Evolutionary conservation across 2,113 vertebrate genomes (phyloP).

Genomic region (Bufo gargarizans): DNA sequence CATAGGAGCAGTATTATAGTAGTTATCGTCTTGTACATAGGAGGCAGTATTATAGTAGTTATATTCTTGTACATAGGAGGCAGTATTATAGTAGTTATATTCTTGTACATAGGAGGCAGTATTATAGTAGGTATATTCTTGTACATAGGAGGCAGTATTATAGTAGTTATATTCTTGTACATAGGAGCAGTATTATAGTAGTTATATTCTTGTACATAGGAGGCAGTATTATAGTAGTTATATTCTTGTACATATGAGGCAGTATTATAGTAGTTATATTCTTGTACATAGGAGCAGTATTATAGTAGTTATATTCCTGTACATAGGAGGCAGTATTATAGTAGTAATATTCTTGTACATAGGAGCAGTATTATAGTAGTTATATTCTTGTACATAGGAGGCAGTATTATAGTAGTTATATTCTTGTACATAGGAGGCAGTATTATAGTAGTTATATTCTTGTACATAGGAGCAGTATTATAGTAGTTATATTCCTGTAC

Average conservation of each 20-base stretch:
- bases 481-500: background rate
- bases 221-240: background rate
- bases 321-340: background rate
- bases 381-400: background rate
- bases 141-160: background rate
- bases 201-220: background rate
- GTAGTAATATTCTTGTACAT: background rate
- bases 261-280: constrained; percentile 2
- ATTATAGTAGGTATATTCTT: constrained; percentile 6
- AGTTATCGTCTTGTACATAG: background rate
- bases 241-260: background rate
- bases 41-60: constrained; percentile 1
- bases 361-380: background rate
- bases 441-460: constrained; percentile 6
- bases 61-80: background rate
- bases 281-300: background rate
- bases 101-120: background rate
- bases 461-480: background rate
- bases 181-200: background rate
- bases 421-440: background rate
- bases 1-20: background rate
- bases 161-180: background rate
- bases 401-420: background rate
- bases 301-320: constrained; percentile 1
- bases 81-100: constrained; percentile 8